Conservation (phyloP, 2,888 invertebrate genomes). For the Chrysolina americana region DNA sequence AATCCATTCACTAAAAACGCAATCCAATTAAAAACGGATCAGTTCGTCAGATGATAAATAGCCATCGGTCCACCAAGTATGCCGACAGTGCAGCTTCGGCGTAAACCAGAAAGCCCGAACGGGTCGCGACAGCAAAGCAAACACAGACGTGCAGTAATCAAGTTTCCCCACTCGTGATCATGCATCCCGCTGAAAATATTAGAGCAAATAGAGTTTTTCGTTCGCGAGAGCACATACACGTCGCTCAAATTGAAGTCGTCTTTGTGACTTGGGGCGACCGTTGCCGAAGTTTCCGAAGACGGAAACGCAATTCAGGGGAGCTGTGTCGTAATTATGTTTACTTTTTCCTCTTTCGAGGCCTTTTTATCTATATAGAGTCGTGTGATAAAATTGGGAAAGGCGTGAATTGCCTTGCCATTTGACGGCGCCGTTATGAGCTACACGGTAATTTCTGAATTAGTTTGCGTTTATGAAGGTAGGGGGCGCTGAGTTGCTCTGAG, state of each 20-base stretch:
- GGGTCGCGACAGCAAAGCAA: conserved; percentile 26
- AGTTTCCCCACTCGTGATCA: conserved; percentile 36
- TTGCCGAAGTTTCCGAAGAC: conserved; percentile 52
- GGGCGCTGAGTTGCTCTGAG: background rate
- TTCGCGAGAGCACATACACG: conserved; percentile 33
- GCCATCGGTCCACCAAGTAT: background rate
- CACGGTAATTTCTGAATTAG: conserved; percentile 5
- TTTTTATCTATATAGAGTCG: conserved; percentile 44
- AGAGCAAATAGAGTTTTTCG: conserved; percentile 40
- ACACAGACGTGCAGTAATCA: conserved; percentile 37
- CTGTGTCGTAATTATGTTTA: conserved; percentile 58
- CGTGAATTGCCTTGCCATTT: conserved; percentile 12
- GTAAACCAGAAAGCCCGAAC: background rate
- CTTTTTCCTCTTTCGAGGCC: conserved; percentile 54
- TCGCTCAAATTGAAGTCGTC: conserved; percentile 48
- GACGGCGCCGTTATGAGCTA: conserved; percentile 16
- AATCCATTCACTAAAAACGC: background rate
- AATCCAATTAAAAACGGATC: conserved; percentile 4
- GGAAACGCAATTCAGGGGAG: conserved; percentile 49
- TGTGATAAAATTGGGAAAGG: conserved; percentile 7
- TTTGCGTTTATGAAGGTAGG: background rate
- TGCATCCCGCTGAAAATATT: conserved; percentile 38
- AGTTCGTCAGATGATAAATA: background rate
- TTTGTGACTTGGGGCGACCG: conserved; percentile 46
- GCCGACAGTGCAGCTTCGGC: background rate